Conservation (phyloP, 2,113 vertebrate genomes). For the Semicossyphus pulcher region DNA sequence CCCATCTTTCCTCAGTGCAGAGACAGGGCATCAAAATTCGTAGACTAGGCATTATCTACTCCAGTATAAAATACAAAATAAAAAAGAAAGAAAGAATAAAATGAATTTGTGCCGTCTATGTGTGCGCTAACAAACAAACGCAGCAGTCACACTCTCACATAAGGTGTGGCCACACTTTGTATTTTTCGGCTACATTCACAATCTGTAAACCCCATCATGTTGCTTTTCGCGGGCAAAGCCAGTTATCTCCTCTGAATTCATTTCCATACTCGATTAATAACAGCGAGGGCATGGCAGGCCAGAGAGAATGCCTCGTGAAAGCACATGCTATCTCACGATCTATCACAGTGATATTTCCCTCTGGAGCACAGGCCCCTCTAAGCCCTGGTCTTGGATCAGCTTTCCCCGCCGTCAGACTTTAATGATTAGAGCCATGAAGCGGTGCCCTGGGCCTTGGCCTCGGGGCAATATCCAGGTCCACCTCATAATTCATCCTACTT, state of each 20-base stretch:
- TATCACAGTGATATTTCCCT: slow-evolving; percentile 78
- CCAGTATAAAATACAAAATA: slow-evolving; percentile 19
- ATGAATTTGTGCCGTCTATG: slow-evolving; percentile 16
- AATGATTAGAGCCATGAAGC: slow-evolving; percentile 79
- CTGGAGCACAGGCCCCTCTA: slow-evolving; percentile 59
- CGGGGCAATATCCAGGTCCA: slow-evolving; percentile 70
- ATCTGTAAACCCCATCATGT: slow-evolving; percentile 47
- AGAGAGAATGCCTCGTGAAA: slow-evolving; percentile 61
- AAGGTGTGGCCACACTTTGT: slow-evolving; percentile 37
- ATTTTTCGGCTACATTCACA: slow-evolving; percentile 51
- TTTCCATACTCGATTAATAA: slow-evolving; percentile 73
- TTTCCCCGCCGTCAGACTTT: slow-evolving; percentile 74
- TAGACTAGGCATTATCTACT: slow-evolving; percentile 39
- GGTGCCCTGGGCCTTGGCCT: slow-evolving; percentile 73
- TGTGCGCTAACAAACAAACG: neutral
- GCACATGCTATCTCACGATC: slow-evolving; percentile 73
- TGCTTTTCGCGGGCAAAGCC: slow-evolving; percentile 37
- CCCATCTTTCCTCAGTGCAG: slow-evolving; percentile 56
- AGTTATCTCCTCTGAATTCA: slow-evolving; percentile 52
- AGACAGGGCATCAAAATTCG: slow-evolving; percentile 30
- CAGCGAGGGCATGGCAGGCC: slow-evolving; percentile 29
- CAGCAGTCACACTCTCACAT: neutral
- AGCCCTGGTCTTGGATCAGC: slow-evolving; percentile 72
- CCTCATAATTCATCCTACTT: slow-evolving; percentile 75
- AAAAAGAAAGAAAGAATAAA: neutral